Base-by-base conservation (phyloP, 2,113 vertebrate species). In the Percopsis transmontana region DNA sequence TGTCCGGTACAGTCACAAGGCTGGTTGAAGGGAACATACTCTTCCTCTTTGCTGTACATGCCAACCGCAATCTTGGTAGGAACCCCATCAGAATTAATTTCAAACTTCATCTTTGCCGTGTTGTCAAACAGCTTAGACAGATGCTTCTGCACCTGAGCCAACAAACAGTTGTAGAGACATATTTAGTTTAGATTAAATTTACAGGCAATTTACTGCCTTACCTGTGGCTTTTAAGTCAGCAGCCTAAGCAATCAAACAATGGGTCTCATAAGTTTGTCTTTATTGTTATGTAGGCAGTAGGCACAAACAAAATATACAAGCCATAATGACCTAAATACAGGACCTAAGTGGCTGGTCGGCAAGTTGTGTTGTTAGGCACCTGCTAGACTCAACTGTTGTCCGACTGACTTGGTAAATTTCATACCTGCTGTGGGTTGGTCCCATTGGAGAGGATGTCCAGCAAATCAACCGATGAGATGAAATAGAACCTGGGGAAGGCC, bases 381-480 rank as follows among this genome's bases (percentile, higher is more conserved):
- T n/a, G n/a, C n/a, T n/a, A n/a, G n/a, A n/a, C n/a, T n/a, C n/a
- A n/a, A n/a, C 27, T 33, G 27, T 7, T 33, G 27, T 33, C 27
- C 27, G 27, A 33, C 5, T 33, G 27, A 33, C 27, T 33, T 33
- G 5, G 27, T 7, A 33, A 33, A 33, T n/a, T 33, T 6, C 27
- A 33, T 63, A 93, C 91, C 91, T 92, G 86, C 38, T 91, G 93
- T 1, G 96, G 97, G 77, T 92, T 92, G 66, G 95, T 98, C 73
- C 96, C 92, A 0, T 96, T 97, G 72, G 96, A 99, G 65, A 99
- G 92, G 79, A 98, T 96, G 86, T 99, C 96, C 80, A 98, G 77
- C 52, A 99, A 88, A 84, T 99, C 97, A 5, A 95, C 94, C n/a
- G 97, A 98, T 10, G 97, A 99, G 79, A 99, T 93, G 81, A 99